Evolutionary conservation across 2,113 vertebrate species (phyloP), one percentile per base, ranked within the genome.

Genomic region (Vimba vimba): DNA sequence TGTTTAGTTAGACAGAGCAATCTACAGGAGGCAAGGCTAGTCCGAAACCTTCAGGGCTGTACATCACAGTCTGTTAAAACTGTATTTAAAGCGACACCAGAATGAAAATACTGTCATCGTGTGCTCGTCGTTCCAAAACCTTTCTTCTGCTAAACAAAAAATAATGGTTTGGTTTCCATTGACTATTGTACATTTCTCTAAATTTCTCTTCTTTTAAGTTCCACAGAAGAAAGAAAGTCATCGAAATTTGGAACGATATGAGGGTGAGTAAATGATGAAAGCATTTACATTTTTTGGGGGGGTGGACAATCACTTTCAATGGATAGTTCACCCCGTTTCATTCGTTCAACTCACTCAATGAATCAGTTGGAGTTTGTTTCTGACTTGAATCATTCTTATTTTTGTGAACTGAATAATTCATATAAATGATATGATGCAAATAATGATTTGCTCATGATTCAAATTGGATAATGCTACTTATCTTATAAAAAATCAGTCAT

Each of bases 1-100:
- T 87, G 73, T 87, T 86, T 88, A 85, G 79, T 81, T 45, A 15
- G 47, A 75, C 45, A 33, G 64, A 79, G 79, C 11, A 23, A 83
- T 57, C 73, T 77, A 73, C 76, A 66, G 59, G 68, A 73, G 57
- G 36, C 30, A 45, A 27, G 73, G 30, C 23, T 57, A 33, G 66
- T 23, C 68, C 39, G 17, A 78, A 60, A 86, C 74, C 73, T 33
- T 79, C 66, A 84, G 8, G 59, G 3, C 23, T 36, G 11, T 21
- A 81, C 71, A 59, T 25, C 43, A 64, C 79, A 45, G 52, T 19
- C 17, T 17, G 62, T 43, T n/a, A 19, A 57, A 52, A 73, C 55
- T 19, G 4, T 55, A 71, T 60, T 57, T 43, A 50, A 45, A 36
- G 33, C 13, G 59, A 21, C 21, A 17, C 7, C 23, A 74, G 39